Evolutionary conservation across 2,797 vertebrate genomes (phyloP), one percentile per base, ranked within the genome.

Genomic region (Falco berigora): DNA sequence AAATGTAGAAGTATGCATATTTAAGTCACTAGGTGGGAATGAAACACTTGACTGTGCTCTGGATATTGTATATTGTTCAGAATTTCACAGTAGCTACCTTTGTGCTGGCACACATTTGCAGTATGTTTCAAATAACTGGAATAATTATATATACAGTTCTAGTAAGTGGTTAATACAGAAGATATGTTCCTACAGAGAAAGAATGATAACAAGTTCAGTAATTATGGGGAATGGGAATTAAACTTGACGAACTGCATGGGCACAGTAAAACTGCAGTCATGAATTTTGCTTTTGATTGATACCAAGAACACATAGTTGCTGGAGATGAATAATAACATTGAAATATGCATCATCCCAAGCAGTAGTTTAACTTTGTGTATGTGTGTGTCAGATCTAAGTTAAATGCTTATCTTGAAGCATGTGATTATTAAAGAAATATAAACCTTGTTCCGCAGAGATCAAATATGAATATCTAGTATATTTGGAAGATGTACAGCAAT

Each of bases 241-340:
- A 83, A 91, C 90, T 21, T 93, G 79, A 80, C 1, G 9, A 96
- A 86, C 79, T 84, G 27, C 76, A 86, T 62, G 73, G 58, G 86
- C 49, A 64, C 69, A 81, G 75, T 42, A 86, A 72, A 94, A 74
- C 74, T 90, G 38, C 76, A 80, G 67, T 74, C 61, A 68, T 88
- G 49, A 88, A 15, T 92, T 94, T 91, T 95, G 82, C n/a, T 83
- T 95, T 72, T 91, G 95, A 91, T 90, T 86, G 85, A 81, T 92
- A 83, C 62, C 25, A 88, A 78, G 93, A 77, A 68, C 42, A 94
- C 25, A 55, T 2, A 5, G 53, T 46, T 75, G 34, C 73, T 96
- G 49, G 44, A 75, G 49, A 86, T 38, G 62, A 86, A 56, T 74
- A 83, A 63, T 28, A 91, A 46, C 62, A 46, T 58, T 75, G 79